Evolutionary conservation across 2,797 vertebrate species (phyloP).

Genomic region (Artibeus lituratus): DNA sequence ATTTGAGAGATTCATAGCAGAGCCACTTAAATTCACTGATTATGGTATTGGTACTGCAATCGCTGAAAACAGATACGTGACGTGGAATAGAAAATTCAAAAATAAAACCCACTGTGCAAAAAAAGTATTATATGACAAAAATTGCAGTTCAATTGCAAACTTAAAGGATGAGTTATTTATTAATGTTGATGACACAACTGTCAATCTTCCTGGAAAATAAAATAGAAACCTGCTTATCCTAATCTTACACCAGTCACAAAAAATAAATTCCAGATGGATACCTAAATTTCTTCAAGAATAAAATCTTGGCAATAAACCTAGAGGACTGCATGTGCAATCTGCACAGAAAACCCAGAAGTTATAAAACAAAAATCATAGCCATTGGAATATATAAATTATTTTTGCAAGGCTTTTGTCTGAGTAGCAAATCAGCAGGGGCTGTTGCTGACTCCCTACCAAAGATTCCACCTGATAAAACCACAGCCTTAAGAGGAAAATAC

Average conservation of each 20-base stretch:
- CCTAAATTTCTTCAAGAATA: background rate
- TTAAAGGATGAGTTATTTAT: background rate
- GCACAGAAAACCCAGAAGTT: background rate
- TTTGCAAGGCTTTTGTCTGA: background rate
- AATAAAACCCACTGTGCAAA: background rate
- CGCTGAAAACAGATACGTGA: background rate
- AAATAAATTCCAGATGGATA: background rate
- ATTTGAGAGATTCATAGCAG: background rate
- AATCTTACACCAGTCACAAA: background rate
- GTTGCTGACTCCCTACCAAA: background rate
- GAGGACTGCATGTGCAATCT: background rate
- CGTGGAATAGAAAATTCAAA: background rate
- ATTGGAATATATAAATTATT: background rate
- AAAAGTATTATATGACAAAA: background rate
- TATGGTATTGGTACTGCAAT: background rate
- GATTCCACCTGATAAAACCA: background rate
- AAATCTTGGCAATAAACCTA: background rate
- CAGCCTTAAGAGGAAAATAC: background rate
- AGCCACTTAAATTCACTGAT: background rate
- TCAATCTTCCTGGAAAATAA: background rate
- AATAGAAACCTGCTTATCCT: background rate
- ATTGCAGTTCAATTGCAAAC: background rate
- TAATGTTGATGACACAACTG: background rate
- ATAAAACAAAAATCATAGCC: background rate
- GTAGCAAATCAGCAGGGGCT: background rate